Conservation (phyloP, 2,888 invertebrate species). For the Diaphora mendica region DNA sequence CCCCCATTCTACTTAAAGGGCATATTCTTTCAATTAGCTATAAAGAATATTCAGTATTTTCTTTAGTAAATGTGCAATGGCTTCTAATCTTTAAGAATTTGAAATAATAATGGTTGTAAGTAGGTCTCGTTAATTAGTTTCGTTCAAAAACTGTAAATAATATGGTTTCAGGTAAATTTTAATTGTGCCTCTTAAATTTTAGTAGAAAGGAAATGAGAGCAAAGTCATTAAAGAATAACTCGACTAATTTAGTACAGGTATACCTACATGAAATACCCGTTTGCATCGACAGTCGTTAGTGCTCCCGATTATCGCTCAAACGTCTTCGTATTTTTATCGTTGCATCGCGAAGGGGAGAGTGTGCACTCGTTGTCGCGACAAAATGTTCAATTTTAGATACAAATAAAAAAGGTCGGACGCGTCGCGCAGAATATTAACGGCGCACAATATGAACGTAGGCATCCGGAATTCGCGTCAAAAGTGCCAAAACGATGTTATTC, state of each 20-base stretch:
- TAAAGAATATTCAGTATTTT: slow-evolving; percentile 45
- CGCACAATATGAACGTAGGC: slow-evolving; percentile 85
- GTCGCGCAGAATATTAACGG: slow-evolving; percentile 85
- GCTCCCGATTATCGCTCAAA: slow-evolving; percentile 69
- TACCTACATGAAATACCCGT: slow-evolving; percentile 64
- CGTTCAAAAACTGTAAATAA: neutral
- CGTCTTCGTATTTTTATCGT: slow-evolving; percentile 80
- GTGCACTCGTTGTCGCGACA: slow-evolving; percentile 83
- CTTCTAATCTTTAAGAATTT: neutral
- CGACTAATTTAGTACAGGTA: slow-evolving; percentile 62
- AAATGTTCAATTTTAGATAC: slow-evolving; percentile 87
- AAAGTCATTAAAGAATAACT: slow-evolving; percentile 17
- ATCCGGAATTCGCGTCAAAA: slow-evolving; percentile 85
- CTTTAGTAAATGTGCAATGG: neutral
- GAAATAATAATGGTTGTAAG: neutral
- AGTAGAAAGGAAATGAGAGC: slow-evolving; percentile 9
- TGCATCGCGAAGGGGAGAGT: slow-evolving; percentile 75
- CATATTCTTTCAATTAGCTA: slow-evolving; percentile 54
- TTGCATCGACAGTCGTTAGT: slow-evolving; percentile 67
- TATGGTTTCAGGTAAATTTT: neutral
- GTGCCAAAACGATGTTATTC: slow-evolving; percentile 85
- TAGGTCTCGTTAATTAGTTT: neutral
- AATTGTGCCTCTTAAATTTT: neutral
- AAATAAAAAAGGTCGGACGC: slow-evolving; percentile 87
- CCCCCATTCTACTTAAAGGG: slow-evolving; percentile 44